Evolutionary conservation across 2,113 vertebrate genomes (phyloP).

Genomic region (Okapia johnstoni): DNA sequence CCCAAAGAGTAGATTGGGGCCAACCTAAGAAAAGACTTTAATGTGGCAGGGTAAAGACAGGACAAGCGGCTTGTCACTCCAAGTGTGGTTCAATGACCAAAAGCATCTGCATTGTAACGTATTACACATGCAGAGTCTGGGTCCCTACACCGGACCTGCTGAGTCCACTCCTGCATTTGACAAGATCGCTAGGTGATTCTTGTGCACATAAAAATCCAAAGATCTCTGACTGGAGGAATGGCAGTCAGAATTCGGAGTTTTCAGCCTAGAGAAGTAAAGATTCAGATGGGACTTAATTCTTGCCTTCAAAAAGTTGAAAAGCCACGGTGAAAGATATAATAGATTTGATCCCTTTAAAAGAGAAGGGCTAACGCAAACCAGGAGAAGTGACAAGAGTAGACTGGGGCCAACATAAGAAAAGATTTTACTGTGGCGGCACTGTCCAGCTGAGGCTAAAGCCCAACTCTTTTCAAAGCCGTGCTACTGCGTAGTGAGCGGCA

Average conservation of each 20-base stretch:
- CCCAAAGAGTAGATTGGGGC: neutral
- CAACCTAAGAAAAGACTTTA: neutral
- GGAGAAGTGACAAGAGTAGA: neutral
- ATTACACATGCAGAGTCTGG: neutral
- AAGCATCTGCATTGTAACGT: neutral
- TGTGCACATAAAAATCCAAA: neutral
- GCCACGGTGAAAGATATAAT: neutral
- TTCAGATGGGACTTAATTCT: neutral
- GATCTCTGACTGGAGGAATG: neutral
- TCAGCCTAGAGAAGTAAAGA: neutral
- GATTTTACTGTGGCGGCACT: neutral
- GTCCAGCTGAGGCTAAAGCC: neutral
- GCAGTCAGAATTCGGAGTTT: neutral
- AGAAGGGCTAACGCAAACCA: neutral
- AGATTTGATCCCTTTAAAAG: neutral
- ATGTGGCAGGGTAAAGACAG: neutral
- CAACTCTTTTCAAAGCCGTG: neutral
- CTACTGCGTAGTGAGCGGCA: neutral
- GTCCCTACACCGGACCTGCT: too few species aligned
- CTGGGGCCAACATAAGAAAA: neutral
- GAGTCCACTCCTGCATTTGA: neutral
- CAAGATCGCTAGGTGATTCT: neutral
- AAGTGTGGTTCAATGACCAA: neutral
- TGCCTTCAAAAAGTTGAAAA: neutral
- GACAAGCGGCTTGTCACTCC: neutral